Evolutionary conservation across 2,888 invertebrate genomes (phyloP), one percentile per base, ranked within the genome.

Genomic region (Bembecia ichneumoniformis): DNA sequence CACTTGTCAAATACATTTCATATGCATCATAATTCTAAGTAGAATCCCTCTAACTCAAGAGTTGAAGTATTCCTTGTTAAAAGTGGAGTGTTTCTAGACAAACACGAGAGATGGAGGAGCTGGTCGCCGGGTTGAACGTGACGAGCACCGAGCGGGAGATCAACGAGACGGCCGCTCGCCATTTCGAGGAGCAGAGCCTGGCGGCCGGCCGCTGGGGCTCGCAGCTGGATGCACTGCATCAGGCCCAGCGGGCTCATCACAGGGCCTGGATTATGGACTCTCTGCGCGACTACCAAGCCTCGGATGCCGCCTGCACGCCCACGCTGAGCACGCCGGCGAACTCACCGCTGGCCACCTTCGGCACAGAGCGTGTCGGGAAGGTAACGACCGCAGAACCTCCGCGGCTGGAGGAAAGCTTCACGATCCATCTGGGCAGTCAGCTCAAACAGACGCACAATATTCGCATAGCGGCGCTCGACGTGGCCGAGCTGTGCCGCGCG

Each of bases 381-480:
- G 34, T 34, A 13, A 35, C 47, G 49, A 47, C 57, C 13, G 47
- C 58, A 7, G 53, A 56, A 43, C 51, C 51, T 49, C 63, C 63
- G 10, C 74, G 77, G 0, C 72, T 96, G 66, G 97, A 98, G 82
- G 98, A 98, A 86, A 97, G 97, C 80, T 99, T 98, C 77, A 99
- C 98, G 15, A 98, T 99, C 68, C 97, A 98, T 87, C 89, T 98
- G 56, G 98, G 99, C 47, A 97, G 98, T 3, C 99, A 99, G 83
- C 90, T 99, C 76, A 99, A 99, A 78, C 98, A 98, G 70, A 99
- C 97, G 90, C 98, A 99, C 80, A 99, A 99, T 78, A 94, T 99
- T 55, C 90, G 99, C 49, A 93, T 99, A 54, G 88, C 98, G 34
- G 94, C 96, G 51, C 93, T 94, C 15, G 92, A 96, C 79, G 91